These are phyloP conservation scores for Lepidurus packardi DNA, from an alignment of 1,140 invertebrate species.

Conservation along the genomic window DNA sequence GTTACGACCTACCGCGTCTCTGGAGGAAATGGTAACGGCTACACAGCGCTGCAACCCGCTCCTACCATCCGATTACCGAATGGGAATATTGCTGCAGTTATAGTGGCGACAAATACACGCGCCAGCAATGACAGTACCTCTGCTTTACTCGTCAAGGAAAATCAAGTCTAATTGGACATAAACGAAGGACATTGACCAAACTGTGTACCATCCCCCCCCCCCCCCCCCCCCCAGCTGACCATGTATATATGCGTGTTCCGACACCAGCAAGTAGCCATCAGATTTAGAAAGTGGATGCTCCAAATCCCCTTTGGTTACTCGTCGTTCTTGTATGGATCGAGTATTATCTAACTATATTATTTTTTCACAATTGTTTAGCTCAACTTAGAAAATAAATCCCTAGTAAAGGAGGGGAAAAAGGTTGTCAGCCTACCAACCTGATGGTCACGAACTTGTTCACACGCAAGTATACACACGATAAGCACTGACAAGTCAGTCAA, in stretches of 20 bases:
- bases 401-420: not conserved
- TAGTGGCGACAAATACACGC: not conserved
- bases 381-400: not conserved
- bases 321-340: not conserved
- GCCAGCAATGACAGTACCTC: slow-evolving; percentile 24
- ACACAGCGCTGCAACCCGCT: not conserved
- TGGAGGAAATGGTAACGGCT: slow-evolving; percentile 1
- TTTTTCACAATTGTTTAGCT: not conserved
- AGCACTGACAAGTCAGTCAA: slow-evolving; percentile 9
- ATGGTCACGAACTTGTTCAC: too few relatives aligned
- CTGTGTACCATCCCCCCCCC: not conserved
- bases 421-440: too few relatives aligned
- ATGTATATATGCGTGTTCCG: not conserved
- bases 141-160: slow-evolving; percentile 22
- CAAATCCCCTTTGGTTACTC: not conserved
- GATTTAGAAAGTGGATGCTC: not conserved
- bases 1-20: slow-evolving; percentile 18
- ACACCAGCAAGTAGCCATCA: not conserved
- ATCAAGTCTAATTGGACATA: not conserved
- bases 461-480: not conserved
- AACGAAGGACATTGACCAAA: not conserved
- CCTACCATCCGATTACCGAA: slow-evolving; percentile 10
- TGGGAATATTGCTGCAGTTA: slow-evolving; percentile 6
- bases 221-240: not conserved
- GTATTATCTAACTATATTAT: not conserved